phyloP scores from a whole-genome alignment of 2,113 vertebrate species.

The Dipodomys stephensi region DNA sequence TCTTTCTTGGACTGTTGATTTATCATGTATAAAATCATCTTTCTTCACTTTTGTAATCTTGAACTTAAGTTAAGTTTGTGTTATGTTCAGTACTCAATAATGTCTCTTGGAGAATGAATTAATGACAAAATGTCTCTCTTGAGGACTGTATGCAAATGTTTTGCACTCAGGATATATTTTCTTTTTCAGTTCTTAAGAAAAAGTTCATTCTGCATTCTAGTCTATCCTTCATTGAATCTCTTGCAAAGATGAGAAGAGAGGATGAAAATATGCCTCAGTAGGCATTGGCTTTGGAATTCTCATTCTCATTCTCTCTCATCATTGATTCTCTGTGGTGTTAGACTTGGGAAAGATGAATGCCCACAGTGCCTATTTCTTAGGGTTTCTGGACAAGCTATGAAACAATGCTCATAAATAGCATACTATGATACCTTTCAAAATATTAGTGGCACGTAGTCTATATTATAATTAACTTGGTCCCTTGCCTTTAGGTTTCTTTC shows the following conservation, averaged over 20 bases:
- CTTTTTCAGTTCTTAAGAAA: background rate
- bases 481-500: no score
- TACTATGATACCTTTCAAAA: no score
- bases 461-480: no score
- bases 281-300: background rate
- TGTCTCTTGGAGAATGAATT: background rate
- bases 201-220: background rate
- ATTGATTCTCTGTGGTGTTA: background rate
- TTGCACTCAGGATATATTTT: background rate
- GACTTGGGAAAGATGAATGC: no score
- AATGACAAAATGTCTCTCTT: background rate
- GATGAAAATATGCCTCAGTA: background rate
- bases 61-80: background rate
- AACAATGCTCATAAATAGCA: no score
- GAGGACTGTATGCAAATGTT: background rate
- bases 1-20: background rate
- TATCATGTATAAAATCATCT: background rate
- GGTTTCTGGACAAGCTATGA: no score
- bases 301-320: background rate
- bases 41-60: background rate
- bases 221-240: background rate
- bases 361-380: no score
- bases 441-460: no score
- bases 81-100: background rate
- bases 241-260: background rate